Conservation (phyloP, 2,113 vertebrate genomes). For the Taurulus bubalis region DNA sequence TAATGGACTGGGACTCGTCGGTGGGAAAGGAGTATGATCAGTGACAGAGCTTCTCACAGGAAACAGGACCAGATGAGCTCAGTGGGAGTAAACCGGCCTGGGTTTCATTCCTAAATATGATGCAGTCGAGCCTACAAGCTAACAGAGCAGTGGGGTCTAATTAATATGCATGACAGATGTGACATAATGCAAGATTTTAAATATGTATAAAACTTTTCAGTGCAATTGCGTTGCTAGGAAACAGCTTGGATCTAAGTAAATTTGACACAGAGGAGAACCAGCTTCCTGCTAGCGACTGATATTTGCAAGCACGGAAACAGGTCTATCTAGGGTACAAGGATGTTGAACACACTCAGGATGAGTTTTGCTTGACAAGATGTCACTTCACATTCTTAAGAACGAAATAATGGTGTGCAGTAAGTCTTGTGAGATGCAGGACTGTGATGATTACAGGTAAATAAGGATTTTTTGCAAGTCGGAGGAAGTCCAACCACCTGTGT, state of each 20-base stretch:
- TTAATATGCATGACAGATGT: conserved; percentile 49
- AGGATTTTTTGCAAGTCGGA: conserved; percentile 1
- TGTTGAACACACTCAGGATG: conserved; percentile 16
- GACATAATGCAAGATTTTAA: conserved; percentile 36
- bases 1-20: conserved; percentile 36
- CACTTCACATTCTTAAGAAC: conserved; percentile 42
- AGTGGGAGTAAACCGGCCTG: conserved; percentile 29
- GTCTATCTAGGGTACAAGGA: conserved; percentile 44
- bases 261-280: conserved; percentile 31
- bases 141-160: neutral
- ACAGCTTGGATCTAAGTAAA: conserved; percentile 43
- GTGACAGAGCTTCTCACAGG: conserved; percentile 53
- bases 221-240: conserved; percentile 48
- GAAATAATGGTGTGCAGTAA: conserved; percentile 10
- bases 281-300: conserved; percentile 51
- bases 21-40: conserved; percentile 33
- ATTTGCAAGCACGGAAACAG: conserved; percentile 38
- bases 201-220: conserved; percentile 48
- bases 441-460: conserved; percentile 24
- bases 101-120: conserved; percentile 29
- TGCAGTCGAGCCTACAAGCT: conserved; percentile 1
- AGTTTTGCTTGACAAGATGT: conserved; percentile 31
- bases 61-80: conserved; percentile 45
- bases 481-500: conserved; percentile 60
- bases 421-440: neutral